phyloP scores from a whole-genome alignment of 2,888 invertebrate genomes.

The Xanthorhoe designata region DNA sequence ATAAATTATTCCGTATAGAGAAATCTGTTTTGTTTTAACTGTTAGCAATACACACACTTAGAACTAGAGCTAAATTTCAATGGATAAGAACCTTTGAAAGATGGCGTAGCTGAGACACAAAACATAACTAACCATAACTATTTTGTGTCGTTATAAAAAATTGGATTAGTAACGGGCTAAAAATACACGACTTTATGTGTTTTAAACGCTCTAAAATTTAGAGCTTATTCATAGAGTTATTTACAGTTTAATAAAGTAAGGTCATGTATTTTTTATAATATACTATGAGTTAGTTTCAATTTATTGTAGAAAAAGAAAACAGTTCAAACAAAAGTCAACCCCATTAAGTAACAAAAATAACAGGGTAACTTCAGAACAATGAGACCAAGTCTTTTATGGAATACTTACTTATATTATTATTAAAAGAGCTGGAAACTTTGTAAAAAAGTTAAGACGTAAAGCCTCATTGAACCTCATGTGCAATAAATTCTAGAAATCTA shows the following conservation, averaged over 20 bases:
- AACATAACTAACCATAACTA: slow-evolving; percentile 32
- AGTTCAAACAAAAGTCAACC: slow-evolving; percentile 60
- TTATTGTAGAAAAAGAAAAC: slow-evolving; percentile 57
- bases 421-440: not conserved
- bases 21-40: slow-evolving; percentile 52
- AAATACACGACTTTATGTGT: slow-evolving; percentile 26
- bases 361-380: slow-evolving; percentile 54
- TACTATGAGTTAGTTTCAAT: slow-evolving; percentile 63
- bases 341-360: slow-evolving; percentile 55
- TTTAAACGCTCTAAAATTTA: slow-evolving; percentile 12
- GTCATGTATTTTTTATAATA: slow-evolving; percentile 52
- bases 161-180: slow-evolving; percentile 18
- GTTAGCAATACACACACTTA: slow-evolving; percentile 76
- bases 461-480: slow-evolving; percentile 49
- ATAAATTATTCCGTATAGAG: not conserved
- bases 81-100: slow-evolving; percentile 31
- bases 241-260: slow-evolving; percentile 18
- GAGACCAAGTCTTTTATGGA: slow-evolving; percentile 18
- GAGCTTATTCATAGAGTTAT: not conserved
- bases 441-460: not conserved
- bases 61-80: slow-evolving; percentile 47
- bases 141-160: slow-evolving; percentile 37
- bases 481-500: slow-evolving; percentile 54
- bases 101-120: slow-evolving; percentile 36
- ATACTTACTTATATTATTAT: not conserved